These are phyloP conservation scores for Ficedula albicollis DNA, from an alignment of 2,797 vertebrate species.

Conservation along the genomic window DNA sequence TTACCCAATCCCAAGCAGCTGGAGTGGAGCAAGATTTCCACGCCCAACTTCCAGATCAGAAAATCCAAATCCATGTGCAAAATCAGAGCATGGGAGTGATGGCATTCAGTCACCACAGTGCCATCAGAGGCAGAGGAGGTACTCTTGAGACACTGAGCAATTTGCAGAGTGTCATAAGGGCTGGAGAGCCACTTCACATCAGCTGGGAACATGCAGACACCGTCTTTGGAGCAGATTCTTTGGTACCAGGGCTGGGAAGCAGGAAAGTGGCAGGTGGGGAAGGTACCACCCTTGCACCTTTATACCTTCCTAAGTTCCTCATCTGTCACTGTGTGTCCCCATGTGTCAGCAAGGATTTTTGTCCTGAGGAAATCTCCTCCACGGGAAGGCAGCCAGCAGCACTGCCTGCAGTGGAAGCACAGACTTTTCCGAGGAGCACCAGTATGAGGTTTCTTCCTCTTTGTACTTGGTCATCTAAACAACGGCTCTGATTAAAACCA, in stretches of 20 bases:
- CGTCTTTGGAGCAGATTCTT: not conserved
- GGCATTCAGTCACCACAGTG: not conserved
- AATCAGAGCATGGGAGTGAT: fast-evolving
- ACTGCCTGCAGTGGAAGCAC: not conserved
- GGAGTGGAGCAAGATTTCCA: not conserved
- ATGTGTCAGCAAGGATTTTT: fast-evolving
- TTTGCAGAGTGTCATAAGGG: fast-evolving
- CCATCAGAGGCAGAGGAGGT: not conserved
- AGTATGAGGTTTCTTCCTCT: not conserved
- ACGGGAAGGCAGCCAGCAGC: fast-evolving
- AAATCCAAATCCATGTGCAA: not conserved
- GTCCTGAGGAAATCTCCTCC: not conserved
- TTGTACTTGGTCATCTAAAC: not conserved
- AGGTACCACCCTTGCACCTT: not conserved
- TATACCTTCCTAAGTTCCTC: fast-evolving
- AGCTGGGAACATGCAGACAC: not conserved
- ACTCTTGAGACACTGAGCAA: not conserved
- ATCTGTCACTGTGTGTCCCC: fast-evolving
- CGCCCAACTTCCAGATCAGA: fast-evolving
- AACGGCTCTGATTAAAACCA: not conserved
- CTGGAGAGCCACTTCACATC: not conserved
- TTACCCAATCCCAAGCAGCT: not conserved
- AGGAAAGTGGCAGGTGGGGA: not conserved
- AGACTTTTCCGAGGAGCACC: not conserved
- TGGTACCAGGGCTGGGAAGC: not conserved